A percentile compares a stretch with the other conserved stretches of the same genome.
Conservation (phyloP, 2,888 invertebrate species). For the Drosophila quinaria region DNA sequence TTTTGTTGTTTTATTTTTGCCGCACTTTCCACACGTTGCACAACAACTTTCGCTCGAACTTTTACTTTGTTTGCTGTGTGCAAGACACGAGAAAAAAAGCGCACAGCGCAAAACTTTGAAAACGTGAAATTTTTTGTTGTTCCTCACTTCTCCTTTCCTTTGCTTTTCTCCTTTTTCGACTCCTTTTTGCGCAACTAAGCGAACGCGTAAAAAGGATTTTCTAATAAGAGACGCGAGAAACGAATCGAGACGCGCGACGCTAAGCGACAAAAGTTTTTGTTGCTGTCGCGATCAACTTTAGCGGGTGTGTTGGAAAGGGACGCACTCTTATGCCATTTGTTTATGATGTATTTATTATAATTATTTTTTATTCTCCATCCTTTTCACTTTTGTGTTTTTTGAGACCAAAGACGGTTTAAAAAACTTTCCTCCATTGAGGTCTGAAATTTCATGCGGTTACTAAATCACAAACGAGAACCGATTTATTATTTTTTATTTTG, state of each 20-base stretch:
- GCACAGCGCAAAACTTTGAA: slow-evolving; percentile 50
- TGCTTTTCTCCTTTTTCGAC: slow-evolving; percentile 8
- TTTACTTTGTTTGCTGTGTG: slow-evolving; percentile 75
- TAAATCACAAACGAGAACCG: background rate
- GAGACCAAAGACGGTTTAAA: background rate
- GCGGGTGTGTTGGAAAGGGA: background rate
- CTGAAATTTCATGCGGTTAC: background rate
- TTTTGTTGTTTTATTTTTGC: slow-evolving; percentile 47
- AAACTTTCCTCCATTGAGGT: slow-evolving; percentile 1
- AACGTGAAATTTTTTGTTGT: slow-evolving; percentile 51
- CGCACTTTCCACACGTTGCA: slow-evolving; percentile 73
- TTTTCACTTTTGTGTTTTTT: background rate
- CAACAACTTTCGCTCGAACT: slow-evolving; percentile 76
- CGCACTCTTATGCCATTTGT: slow-evolving; percentile 25
- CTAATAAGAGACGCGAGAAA: slow-evolving; percentile 52
- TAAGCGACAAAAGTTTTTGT: slow-evolving; percentile 15
- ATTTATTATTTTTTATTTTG: background rate
- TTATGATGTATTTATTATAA: slow-evolving; percentile 42
- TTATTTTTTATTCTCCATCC: slow-evolving; percentile 49
- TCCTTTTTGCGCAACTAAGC: slow-evolving; percentile 31
- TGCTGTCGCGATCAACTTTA: slow-evolving; percentile 30
- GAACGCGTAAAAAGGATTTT: slow-evolving; percentile 67
- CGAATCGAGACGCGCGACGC: slow-evolving; percentile 17
- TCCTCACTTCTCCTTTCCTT: slow-evolving; percentile 6
- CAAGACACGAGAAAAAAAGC: slow-evolving; percentile 46